phyloP scores from a whole-genome alignment of 2,797 vertebrate genomes.

The Micrastur ruficollis region DNA sequence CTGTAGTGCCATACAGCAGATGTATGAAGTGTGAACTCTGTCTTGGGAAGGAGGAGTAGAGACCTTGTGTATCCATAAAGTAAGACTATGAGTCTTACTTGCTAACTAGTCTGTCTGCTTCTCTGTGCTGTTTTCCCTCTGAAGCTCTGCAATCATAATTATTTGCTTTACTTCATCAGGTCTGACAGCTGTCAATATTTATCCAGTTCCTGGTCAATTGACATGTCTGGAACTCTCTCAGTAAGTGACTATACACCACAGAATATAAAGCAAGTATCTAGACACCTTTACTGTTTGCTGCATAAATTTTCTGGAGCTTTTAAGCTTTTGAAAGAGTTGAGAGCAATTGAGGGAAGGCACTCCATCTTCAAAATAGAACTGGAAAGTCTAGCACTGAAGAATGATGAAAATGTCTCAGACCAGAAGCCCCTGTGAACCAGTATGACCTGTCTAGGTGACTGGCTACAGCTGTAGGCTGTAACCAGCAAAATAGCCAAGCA shows the following conservation, averaged over 20 bases:
- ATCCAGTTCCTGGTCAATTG: conserved; percentile 88
- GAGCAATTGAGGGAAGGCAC: neutral
- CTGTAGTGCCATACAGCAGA: neutral
- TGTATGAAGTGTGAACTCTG: neutral
- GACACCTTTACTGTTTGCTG: neutral
- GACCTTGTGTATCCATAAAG: neutral
- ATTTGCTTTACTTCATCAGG: conserved; percentile 74
- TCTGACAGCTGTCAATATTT: conserved; percentile 86
- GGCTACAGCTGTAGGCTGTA: neutral
- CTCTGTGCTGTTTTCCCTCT: neutral
- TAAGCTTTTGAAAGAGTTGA: neutral
- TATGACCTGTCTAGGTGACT: neutral
- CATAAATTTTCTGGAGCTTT: neutral
- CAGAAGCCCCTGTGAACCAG: neutral
- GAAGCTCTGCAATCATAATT: neutral
- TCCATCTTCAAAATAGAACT: neutral
- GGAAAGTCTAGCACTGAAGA: neutral
- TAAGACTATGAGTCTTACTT: neutral
- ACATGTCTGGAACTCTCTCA: conserved; percentile 88
- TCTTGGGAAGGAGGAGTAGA: neutral
- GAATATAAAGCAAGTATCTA: neutral
- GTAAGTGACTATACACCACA: conserved; percentile 75
- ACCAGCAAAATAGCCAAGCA: neutral
- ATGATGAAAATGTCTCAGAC: neutral
- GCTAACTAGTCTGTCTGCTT: neutral